Evolutionary conservation across 92 coral and sea anemone species (phyloP).

Genomic region (Isaurus tuberculatus): DNA sequence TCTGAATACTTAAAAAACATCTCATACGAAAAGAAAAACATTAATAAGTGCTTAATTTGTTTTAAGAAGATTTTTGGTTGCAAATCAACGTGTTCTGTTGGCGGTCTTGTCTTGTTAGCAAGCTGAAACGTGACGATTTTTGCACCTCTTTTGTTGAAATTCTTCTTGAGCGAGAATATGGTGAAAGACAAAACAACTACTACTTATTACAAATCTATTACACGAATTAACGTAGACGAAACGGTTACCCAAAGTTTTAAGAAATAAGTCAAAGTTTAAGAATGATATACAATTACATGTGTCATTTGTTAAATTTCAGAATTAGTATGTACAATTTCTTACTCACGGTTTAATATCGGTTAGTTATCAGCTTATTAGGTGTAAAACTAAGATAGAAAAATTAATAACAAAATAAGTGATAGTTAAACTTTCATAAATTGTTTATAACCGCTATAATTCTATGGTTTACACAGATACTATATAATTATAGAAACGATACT

Average conservation of each 20-base stretch:
- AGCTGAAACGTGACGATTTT: slow-evolving; percentile 52
- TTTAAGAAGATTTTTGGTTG: neutral
- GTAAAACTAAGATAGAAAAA: neutral
- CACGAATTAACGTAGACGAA: neutral
- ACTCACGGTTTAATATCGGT: neutral
- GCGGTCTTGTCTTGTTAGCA: slow-evolving; percentile 61
- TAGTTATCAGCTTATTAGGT: neutral
- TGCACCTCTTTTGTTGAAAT: slow-evolving; percentile 53
- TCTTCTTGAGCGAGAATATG: slow-evolving; percentile 17
- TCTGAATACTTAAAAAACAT: neutral
- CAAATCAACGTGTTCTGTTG: slow-evolving; percentile 6
- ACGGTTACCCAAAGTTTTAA: neutral
- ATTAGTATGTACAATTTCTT: neutral
- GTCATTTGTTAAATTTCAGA: neutral
- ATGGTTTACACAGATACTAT: neutral
- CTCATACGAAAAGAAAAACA: neutral
- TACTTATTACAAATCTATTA: neutral
- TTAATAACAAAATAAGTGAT: slow-evolving; percentile 15
- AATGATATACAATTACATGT: neutral
- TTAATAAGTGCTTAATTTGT: neutral
- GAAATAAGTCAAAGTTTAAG: neutral
- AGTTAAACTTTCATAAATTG: neutral
- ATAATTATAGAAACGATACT: slow-evolving; percentile 2
- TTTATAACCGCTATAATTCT: slow-evolving; percentile 17
- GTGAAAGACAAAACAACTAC: slow-evolving; percentile 25